Evolutionary conservation across 2,797 vertebrate species (phyloP), one percentile per base, ranked within the genome.

Genomic region (Amblyopsis hoosieri): DNA sequence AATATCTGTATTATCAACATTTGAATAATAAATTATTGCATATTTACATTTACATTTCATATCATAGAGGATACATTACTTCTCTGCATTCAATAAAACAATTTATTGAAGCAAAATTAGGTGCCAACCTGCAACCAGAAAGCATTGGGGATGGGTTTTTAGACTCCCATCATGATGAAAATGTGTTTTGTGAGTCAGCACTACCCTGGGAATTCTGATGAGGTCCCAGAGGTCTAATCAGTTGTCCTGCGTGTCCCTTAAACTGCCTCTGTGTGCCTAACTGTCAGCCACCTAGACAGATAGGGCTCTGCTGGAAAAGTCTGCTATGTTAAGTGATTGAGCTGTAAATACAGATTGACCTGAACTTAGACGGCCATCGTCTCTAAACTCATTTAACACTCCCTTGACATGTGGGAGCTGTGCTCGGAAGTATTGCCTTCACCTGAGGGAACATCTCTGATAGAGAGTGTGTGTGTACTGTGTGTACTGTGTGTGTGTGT

Each of bases 321-420:
- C 74, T 13, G 74, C 61, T 76, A 77, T 60, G 76, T 82, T 85
- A 89, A 87, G 82, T 87, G 87, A 90, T 87, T 88, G 89, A 89
- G 85, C 79, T 86, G 88, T 90, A 92, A 90, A 92, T 87, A 85
- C 83, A 84, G 60, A 88, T 84, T 93, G 89, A 96, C 95, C 94
- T 92, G 91, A 91, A 93, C 84, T 94, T 66, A 78, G 73, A 80
- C 84, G 85, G 87, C 76, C 84, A 85, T 90, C 86, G 84, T 89
- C 80, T 83, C 79, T 78, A 79, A 86, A 89, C 79, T 87, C 87
- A 90, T 87, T 83, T 83, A 87, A 71, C 79, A 84, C 80, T 69
- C 76, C 47, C 66, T 65, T 76, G 71, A 83, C 63, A 58, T 73
- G 62, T 67, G 76, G 64, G 61, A 51, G 19, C 45, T 13, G 64